These are phyloP conservation scores for Vollenhovia emeryi DNA, from an alignment of 1,140 invertebrate species.

Conservation along the genomic window DNA sequence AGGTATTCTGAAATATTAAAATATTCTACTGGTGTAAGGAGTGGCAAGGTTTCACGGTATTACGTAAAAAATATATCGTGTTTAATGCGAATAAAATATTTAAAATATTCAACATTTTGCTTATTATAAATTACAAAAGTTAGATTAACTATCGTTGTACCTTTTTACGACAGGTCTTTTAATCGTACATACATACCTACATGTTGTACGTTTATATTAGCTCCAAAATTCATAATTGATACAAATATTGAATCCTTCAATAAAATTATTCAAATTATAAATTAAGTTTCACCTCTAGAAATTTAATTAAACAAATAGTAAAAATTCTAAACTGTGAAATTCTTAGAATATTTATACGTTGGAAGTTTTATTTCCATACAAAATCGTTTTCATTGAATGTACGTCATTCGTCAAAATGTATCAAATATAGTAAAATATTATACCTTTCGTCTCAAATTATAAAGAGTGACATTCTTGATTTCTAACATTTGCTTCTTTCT, in stretches of 20 bases:
- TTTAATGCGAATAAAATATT: not conserved
- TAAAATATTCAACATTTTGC: not conserved
- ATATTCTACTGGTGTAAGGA: not conserved
- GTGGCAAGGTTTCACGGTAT: not conserved
- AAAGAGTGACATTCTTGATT: too few relatives aligned
- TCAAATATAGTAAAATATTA: too few relatives aligned
- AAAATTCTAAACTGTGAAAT: not conserved
- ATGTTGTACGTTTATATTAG: too few relatives aligned
- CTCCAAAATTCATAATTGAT: not conserved
- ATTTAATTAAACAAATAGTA: not conserved
- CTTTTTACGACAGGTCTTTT: not conserved
- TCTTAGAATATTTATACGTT: too few relatives aligned
- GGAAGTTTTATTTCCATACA: too few relatives aligned
- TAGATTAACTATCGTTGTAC: not conserved
- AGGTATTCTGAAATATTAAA: not conserved
- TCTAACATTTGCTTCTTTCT: not conserved
- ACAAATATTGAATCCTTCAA: not conserved
- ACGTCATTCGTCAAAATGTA: too few relatives aligned
- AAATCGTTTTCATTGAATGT: too few relatives aligned
- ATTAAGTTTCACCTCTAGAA: not conserved
- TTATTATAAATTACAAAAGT: not conserved
- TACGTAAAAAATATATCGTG: not conserved
- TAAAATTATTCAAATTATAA: not conserved
- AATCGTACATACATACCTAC: too few relatives aligned
- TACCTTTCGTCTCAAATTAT: too few relatives aligned